Evolutionary conservation across 2,888 invertebrate species (phyloP), one percentile per base, ranked within the genome.

Genomic region (Cyrtodaria siliqua): DNA sequence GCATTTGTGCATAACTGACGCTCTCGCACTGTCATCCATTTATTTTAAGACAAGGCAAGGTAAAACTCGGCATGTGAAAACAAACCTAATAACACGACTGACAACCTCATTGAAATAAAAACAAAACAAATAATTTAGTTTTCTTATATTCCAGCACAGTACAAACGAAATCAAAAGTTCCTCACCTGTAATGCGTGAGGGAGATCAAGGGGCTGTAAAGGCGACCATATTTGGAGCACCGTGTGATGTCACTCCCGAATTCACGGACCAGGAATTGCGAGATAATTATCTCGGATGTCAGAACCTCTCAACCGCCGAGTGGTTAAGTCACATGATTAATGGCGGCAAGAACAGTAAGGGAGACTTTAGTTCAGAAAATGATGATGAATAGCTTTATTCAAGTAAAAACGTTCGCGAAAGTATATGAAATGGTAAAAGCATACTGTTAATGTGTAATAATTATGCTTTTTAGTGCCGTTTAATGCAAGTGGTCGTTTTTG

Each of bases 221-320:
- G 82, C 90, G 6, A 94, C 93, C 18, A 87, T 94, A 14, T 93
- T 93, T 79, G 94, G 94, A 2, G 93, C 94, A 0, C 94, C 94
- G 0, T 94, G 94, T 86, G 92, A 93, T 81, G 91, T 93, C 40
- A 88, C 87, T 38, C 93, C 93, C 0, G 93, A 93, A 16, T 93
- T 93, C 71, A 91, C 92, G 3, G 79, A 87, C 16, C 80, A 89
- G 49, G 94, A 94, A 83, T 91, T 94, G 3, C 85, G 89, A 4
- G 90, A 90, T n/a, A 88, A 92, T 9, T 94, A 92, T 82, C 88
- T 92, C 4, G 94, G 94, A 1, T 94, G 94, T 76, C 94, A 94
- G 84, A 93, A 93, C 79, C 88, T 94, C 0, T 94, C 94, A 1
- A 93, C 94, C 0, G 92, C 92, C 6, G 87, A 93, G 24, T 94